These are phyloP conservation scores for Lasioglossum oenotherae DNA, from an alignment of 2,888 invertebrate genomes.

Conservation along the genomic window DNA sequence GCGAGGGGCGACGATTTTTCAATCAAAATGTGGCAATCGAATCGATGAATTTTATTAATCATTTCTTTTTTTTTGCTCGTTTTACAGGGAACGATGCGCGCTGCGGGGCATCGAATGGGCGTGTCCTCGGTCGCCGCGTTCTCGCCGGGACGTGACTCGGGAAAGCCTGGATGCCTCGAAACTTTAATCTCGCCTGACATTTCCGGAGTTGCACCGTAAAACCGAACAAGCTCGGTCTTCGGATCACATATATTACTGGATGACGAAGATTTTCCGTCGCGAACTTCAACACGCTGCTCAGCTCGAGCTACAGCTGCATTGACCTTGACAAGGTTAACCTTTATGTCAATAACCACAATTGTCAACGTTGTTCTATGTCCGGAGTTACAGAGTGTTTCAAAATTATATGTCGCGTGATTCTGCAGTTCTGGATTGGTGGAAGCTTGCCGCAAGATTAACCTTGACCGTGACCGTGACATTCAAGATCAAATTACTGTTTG, in stretches of 20 bases:
- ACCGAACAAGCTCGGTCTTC: constrained; percentile 22
- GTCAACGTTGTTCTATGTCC: not conserved
- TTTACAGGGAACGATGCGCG: not conserved
- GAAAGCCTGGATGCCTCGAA: not conserved
- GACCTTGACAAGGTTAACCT: not conserved
- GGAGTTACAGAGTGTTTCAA: not conserved
- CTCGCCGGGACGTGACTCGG: not conserved
- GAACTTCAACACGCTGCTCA: not conserved
- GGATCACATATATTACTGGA: not conserved
- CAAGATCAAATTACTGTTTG: no score
- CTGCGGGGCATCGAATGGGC: not conserved
- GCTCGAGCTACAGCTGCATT: not conserved
- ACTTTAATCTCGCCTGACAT: constrained; percentile 28
- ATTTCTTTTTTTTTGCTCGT: not conserved
- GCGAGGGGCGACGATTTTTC: not conserved
- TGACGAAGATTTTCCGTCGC: not conserved
- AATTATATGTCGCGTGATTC: not conserved
- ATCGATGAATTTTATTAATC: constrained; percentile 3
- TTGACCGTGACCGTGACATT: no score
- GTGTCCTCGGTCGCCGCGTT: not conserved
- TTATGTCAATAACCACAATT: not conserved
- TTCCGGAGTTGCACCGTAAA: constrained; percentile 11
- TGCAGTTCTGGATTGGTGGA: not conserved
- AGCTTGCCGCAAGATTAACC: no score
- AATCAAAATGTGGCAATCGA: constrained; percentile 19